phyloP scores from a whole-genome alignment of 2,797 vertebrate species.

The Pseudomugil gertrudae region DNA sequence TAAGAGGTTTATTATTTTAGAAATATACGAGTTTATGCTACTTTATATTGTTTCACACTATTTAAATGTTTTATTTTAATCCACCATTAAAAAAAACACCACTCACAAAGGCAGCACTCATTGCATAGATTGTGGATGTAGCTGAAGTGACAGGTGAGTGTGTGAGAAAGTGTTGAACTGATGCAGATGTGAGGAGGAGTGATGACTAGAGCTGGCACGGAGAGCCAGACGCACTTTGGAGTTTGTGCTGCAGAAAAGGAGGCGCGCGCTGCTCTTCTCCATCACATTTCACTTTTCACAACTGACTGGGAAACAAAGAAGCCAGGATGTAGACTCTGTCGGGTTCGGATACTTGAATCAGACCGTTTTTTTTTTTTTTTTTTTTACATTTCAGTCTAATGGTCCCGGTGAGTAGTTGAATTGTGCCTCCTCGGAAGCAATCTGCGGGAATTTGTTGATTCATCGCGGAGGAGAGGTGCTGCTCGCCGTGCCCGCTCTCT shows the following conservation, averaged over 20 bases:
- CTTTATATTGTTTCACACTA: background rate
- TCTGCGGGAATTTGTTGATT: constrained; percentile 21
- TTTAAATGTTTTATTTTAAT: background rate
- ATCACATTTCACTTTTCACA: constrained; percentile 58
- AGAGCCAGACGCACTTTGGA: constrained; percentile 53
- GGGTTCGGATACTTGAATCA: background rate
- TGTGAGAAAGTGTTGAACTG: constrained; percentile 26
- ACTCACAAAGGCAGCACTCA: background rate
- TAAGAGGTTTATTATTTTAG: too few species aligned
- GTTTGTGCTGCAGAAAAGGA: constrained; percentile 39
- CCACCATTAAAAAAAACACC: too few species aligned
- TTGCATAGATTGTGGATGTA: background rate
- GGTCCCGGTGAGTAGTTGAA: background rate
- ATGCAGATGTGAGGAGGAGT: constrained; percentile 52
- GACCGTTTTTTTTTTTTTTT: background rate
- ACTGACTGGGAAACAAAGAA: constrained; percentile 34
- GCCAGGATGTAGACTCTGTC: constrained; percentile 61
- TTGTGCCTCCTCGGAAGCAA: constrained; percentile 24
- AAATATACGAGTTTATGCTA: too few species aligned
- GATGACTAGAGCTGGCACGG: constrained; percentile 54
- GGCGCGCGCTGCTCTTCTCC: constrained; percentile 50
- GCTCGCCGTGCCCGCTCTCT: constrained; percentile 32
- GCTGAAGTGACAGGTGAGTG: constrained; percentile 26
- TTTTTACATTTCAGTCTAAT: background rate
- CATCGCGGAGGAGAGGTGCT: constrained; percentile 32